Evolutionary conservation across 2,797 vertebrate genomes (phyloP).

Genomic region (Chiroxiphia lanceolata): DNA sequence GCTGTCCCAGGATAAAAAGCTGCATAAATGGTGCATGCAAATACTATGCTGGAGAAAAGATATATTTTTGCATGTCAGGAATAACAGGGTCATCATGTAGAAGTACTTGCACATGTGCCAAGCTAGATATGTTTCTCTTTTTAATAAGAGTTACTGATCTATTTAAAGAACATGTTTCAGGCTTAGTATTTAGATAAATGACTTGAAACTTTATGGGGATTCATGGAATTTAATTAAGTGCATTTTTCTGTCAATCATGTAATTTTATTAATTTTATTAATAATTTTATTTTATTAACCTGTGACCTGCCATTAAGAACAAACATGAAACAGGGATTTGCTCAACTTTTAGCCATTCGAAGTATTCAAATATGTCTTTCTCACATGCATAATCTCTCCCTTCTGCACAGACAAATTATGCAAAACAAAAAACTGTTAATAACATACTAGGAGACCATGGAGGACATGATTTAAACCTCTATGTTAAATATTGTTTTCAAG

Average conservation of each 20-base stretch:
- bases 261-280: neutral
- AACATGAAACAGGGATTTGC: neutral
- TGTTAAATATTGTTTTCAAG: slow-evolving; percentile 15
- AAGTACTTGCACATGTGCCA: neutral
- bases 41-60: neutral
- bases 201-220: neutral
- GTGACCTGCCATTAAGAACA: neutral
- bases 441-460: neutral
- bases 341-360: neutral
- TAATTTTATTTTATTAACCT: neutral
- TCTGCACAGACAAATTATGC: neutral
- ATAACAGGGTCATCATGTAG: neutral
- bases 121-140: neutral
- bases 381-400: neutral
- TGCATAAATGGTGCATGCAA: neutral
- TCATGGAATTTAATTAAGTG: neutral
- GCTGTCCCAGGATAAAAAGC: neutral
- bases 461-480: neutral
- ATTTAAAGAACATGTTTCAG: slow-evolving; percentile 6
- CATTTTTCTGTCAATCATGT: neutral
- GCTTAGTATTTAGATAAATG: neutral
- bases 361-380: neutral
- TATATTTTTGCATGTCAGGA: neutral
- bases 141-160: slow-evolving; percentile 9
- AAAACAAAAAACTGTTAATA: neutral